Base-by-base conservation (phyloP, 2,113 vertebrate genomes). In the Columbina picui region DNA sequence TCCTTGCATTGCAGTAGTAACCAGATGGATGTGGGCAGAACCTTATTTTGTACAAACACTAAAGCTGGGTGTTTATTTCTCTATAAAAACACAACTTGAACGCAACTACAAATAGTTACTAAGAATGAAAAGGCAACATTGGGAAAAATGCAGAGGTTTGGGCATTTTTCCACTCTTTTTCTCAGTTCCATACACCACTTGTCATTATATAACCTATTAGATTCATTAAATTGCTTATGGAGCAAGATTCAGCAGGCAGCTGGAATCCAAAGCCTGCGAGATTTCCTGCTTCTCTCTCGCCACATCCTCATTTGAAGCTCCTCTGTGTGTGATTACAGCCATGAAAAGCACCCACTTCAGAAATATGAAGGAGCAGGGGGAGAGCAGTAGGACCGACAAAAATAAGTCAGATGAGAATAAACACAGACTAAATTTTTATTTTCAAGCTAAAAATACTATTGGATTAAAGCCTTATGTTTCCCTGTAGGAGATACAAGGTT, bases 251-350 rank as follows among this genome's bases (percentile, higher is more conserved):
- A 86, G 85, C 90, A 85, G 10, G 22, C 53, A 77, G 71, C 11
- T 69, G 78, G 70, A 91, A 90, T 70, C 29, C 82, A 90, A 93
- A 90, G 75, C 50, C 85, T 88, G 67, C 2, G 41, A 96, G 67
- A 86, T 80, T 93, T 93, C 91, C 78, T 88, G 55, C 85, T 93
- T 76, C 47, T 77, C 63, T 87, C 85, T 90, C 85, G 91, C 88
- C 94, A 95, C 83, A 90, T 90, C 92, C 90, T 93, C 55, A 90
- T 89, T 69, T 90, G 90, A 96, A 93, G 70, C 38, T 93, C 41
- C 50, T 93, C 89, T 96, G 61, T 43, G 74, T 85, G 70, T 83
- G 82, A 91, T 85, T 91, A 89, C 1, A 73, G 50, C 22, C 84
- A 87, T 47, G 76, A 74, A 88, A 93, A 95, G 74, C 63, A 85